These are phyloP conservation scores for Clivina fossor DNA, from an alignment of 2,888 invertebrate species.

Conservation along the genomic window DNA sequence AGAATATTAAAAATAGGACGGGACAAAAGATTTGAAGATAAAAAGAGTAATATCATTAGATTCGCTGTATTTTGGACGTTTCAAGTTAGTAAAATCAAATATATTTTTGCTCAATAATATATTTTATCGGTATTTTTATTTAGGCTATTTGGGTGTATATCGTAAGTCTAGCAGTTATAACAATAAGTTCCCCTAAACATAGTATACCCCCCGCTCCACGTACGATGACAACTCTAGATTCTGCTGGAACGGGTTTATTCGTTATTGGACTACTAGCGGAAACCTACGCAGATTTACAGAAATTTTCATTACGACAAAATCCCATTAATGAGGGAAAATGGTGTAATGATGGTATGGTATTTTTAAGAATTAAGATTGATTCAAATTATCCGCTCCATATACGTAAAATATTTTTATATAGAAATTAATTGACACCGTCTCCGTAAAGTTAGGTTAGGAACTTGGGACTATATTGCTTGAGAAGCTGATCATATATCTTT, in stretches of 20 bases:
- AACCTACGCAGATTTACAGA: constrained; percentile 89
- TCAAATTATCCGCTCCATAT: too few species aligned
- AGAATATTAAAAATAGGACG: constrained; percentile 87
- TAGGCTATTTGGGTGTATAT: constrained; percentile 90
- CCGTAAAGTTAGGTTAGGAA: too few species aligned
- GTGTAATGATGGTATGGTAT: constrained; percentile 80
- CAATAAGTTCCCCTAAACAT: constrained; percentile 83
- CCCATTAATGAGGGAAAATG: constrained; percentile 87
- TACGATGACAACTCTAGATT: constrained; percentile 85
- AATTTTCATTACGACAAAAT: constrained; percentile 87
- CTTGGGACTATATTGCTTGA: too few species aligned
- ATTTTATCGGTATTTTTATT: too few species aligned
- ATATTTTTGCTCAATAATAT: too few species aligned
- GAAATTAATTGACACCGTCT: too few species aligned
- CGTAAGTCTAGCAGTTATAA: constrained; percentile 89
- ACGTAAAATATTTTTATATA: too few species aligned
- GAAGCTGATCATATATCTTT: too few species aligned
- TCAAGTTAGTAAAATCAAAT: too few species aligned
- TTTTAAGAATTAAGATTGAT: too few species aligned
- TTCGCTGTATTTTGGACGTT: constrained; percentile 95
- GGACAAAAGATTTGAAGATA: constrained; percentile 89
- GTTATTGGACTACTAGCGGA: constrained; percentile 83
- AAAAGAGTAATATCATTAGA: constrained; percentile 79
- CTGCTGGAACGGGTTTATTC: constrained; percentile 82
- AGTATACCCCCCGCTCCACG: constrained; percentile 74